Conservation (phyloP, 2,888 invertebrate genomes). For the Onthophagus sagittarius region DNA sequence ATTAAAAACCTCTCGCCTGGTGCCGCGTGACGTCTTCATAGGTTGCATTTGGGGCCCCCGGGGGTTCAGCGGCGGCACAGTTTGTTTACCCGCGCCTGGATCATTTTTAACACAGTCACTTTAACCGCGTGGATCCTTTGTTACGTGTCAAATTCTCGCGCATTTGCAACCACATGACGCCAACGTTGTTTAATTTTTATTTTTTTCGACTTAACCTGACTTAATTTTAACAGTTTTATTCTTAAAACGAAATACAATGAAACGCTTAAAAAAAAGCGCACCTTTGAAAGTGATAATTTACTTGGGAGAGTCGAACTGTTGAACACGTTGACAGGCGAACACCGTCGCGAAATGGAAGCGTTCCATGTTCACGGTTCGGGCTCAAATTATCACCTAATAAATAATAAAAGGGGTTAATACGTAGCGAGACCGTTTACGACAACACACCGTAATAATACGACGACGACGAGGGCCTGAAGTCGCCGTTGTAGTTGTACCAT, state of each 20-base stretch:
- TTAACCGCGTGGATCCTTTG: conserved; percentile 37
- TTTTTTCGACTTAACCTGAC: neutral
- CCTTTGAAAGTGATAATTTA: neutral
- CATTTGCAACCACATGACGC: neutral
- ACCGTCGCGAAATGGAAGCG: neutral
- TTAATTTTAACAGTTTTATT: neutral
- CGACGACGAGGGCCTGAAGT: neutral
- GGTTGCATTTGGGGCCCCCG: conserved; percentile 28
- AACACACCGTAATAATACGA: no score
- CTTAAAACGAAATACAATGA: neutral
- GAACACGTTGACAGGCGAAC: conserved; percentile 1
- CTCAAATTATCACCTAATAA: conserved; percentile 13
- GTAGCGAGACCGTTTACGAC: neutral
- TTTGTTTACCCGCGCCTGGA: conserved; percentile 36
- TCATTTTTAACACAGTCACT: conserved; percentile 41
- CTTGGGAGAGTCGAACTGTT: conserved; percentile 8
- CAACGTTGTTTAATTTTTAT: neutral
- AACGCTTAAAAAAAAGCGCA: neutral
- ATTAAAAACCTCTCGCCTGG: conserved; percentile 39
- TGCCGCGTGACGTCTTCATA: conserved; percentile 36
- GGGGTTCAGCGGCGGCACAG: conserved; percentile 29
- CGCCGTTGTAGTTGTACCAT: neutral
- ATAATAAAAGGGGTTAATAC: conserved; percentile 7
- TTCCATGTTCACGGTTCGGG: neutral
- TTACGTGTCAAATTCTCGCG: conserved; percentile 34